Percentiles rank a stretch among this genome's conserved stretches.
These are phyloP conservation scores for Crotalus viridis DNA, from an alignment of 2,113 vertebrate species.

Conservation along the genomic window DNA sequence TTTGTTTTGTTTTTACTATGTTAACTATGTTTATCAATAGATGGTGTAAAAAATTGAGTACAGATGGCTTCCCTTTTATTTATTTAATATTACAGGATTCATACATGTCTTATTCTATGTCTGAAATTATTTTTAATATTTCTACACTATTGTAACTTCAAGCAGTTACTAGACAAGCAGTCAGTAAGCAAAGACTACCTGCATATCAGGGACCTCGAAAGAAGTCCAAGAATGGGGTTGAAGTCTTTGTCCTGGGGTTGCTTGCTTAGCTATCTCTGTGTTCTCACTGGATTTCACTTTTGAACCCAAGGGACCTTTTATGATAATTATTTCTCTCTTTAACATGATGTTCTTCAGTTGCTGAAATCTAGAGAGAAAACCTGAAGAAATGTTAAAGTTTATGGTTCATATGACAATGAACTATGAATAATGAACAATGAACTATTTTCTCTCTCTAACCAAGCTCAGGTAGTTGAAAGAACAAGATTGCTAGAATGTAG, in stretches of 20 bases:
- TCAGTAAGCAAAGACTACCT: neutral
- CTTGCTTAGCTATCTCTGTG: neutral
- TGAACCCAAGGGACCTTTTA: neutral
- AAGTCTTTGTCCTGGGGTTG: neutral
- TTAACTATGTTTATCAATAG: neutral
- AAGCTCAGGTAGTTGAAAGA: constrained; percentile 32
- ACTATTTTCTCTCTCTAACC: constrained; percentile 28
- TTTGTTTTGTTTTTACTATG: neutral
- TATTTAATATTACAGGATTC: neutral
- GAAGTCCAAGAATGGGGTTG: neutral
- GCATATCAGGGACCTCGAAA: neutral
- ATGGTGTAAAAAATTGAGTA: neutral
- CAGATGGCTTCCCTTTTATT: neutral
- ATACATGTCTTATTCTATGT: neutral
- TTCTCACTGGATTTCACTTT: neutral
- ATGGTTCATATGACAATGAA: neutral
- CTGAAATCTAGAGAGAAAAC: constrained; percentile 7
- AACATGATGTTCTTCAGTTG: neutral
- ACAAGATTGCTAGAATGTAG: neutral
- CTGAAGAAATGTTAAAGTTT: constrained; percentile 44
- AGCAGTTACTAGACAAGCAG: neutral
- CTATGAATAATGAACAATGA: constrained; percentile 40
- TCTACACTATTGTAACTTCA: neutral
- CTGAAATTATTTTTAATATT: neutral
- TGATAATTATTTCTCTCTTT: neutral